Conservation (phyloP, 1,140 invertebrate genomes). For the Octopus sinensis region DNA sequence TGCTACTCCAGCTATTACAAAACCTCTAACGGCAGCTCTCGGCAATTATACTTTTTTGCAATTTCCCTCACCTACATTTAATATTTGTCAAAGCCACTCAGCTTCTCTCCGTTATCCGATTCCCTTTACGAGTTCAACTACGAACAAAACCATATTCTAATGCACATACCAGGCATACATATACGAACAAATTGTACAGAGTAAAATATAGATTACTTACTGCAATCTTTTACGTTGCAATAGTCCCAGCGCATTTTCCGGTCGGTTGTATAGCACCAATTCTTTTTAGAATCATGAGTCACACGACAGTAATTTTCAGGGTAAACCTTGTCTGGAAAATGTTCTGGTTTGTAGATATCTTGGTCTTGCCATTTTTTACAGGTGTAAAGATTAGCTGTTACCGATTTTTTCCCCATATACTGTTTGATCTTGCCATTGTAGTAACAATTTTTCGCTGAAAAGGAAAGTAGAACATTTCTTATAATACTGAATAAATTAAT, state of each 20-base stretch:
- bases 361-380: slow-evolving; percentile 91
- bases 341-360: slow-evolving; percentile 65
- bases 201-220: slow-evolving; percentile 30
- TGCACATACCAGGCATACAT: too few species aligned
- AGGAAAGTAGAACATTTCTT: not conserved
- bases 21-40: too few species aligned
- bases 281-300: slow-evolving; percentile 82
- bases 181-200: too few species aligned
- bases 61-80: too few species aligned
- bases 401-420: slow-evolving; percentile 43
- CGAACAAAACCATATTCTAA: too few species aligned
- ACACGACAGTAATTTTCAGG: slow-evolving; percentile 91
- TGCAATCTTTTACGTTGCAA: slow-evolving; percentile 48
- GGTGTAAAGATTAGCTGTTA: slow-evolving; percentile 36
- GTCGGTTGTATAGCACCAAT: slow-evolving; percentile 94
- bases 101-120: too few species aligned
- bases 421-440: slow-evolving; percentile 45
- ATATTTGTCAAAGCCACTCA: too few species aligned
- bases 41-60: too few species aligned
- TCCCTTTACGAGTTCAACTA: too few species aligned
- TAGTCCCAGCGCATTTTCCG: slow-evolving; percentile 57
- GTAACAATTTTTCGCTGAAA: slow-evolving; percentile 47
- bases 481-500: too few species aligned
- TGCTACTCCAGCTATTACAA: too few species aligned
- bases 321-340: slow-evolving; percentile 40